Evolutionary conservation across 2,888 invertebrate species (phyloP).

Genomic region (Pantelozetes paolii): DNA sequence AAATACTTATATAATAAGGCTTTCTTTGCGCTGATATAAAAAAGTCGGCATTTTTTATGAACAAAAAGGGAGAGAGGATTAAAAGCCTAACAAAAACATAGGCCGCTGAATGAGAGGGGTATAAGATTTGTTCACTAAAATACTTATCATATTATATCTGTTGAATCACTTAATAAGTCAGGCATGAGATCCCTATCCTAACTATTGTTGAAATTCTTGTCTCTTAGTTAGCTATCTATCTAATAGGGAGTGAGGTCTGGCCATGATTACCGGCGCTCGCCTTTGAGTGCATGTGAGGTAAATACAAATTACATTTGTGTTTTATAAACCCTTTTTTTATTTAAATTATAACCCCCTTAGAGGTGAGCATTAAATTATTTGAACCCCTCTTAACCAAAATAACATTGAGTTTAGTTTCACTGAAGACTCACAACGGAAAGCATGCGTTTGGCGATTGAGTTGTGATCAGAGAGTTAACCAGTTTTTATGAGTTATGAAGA

Average conservation of each 20-base stretch:
- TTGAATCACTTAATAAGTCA: conserved; percentile 25
- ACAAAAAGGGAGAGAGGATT: neutral
- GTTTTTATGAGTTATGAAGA: no score
- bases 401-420: no score
- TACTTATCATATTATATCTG: conserved; percentile 18
- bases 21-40: neutral
- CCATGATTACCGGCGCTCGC: neutral
- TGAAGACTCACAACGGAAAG: no score
- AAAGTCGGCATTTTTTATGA: conserved; percentile 7
- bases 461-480: neutral
- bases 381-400: neutral
- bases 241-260: neutral
- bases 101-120: neutral
- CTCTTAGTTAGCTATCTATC: conserved; percentile 7
- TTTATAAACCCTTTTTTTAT: neutral
- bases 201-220: neutral
- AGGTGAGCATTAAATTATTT: neutral
- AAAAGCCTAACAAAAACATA: neutral
- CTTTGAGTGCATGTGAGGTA: conserved; percentile 6
- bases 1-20: conserved; percentile 13
- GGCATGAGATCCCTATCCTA: conserved; percentile 19
- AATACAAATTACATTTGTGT: neutral
- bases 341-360: neutral
- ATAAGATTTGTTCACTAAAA: neutral
- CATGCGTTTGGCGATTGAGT: neutral